Percentiles rank a stretch among this genome's conserved stretches.
Conservation (phyloP, 2,113 vertebrate genomes). For the Atrichornis clamosus region DNA sequence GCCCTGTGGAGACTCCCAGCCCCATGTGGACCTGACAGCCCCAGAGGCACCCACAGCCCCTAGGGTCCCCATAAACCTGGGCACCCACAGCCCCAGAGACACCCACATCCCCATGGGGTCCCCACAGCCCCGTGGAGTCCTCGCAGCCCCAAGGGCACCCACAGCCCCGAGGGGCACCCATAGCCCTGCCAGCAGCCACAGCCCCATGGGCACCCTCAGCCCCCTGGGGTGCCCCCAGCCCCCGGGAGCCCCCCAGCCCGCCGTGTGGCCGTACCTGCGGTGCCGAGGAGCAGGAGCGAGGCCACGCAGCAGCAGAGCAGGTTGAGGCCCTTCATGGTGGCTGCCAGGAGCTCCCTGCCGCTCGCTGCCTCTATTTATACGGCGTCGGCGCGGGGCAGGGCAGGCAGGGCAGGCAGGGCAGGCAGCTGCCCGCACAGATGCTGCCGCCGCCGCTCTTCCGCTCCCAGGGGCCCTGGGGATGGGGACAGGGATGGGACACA, state of each 20-base stretch:
- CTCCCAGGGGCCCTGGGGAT: neutral
- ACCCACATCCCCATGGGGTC: neutral
- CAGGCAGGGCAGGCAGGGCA: neutral
- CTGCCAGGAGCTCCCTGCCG: constrained; percentile 56
- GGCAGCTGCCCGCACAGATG: constrained; percentile 39
- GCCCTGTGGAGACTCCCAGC: too few species aligned
- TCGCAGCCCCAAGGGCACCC: neutral
- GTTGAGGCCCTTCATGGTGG: constrained; percentile 63
- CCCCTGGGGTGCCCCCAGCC: neutral
- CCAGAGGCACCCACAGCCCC: neutral
- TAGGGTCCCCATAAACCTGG: neutral
- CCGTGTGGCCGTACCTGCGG: neutral
- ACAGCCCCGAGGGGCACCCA: neutral
- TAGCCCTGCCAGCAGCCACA: neutral
- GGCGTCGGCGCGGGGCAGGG: neutral
- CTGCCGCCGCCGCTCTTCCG: neutral
- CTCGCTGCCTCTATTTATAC: constrained; percentile 60
- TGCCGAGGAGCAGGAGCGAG: constrained; percentile 43
- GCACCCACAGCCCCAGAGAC: neutral
- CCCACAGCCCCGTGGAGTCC: neutral
- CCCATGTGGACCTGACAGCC: too few species aligned
- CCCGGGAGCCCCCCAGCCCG: neutral
- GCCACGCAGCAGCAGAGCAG: constrained; percentile 65
- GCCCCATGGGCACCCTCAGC: neutral
- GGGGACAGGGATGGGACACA: neutral